Base-by-base conservation (phyloP, 2,113 vertebrate species). In the Bujurquina vittata region DNA sequence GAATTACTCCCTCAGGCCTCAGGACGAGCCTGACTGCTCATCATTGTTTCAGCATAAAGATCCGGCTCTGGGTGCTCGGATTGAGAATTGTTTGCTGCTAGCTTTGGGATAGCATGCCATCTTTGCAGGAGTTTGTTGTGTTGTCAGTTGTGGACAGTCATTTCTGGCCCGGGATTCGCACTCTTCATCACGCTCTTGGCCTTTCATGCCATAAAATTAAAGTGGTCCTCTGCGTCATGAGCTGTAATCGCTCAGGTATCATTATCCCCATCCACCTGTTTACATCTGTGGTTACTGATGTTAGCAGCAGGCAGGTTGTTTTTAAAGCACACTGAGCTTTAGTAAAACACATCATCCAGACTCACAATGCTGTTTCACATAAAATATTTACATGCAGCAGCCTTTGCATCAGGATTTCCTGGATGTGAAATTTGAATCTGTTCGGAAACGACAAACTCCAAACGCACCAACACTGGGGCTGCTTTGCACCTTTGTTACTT, bases 41-140 rank as follows among this genome's bases (percentile, higher is more conserved):
- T 49, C 46, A 5, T 4, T 15, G 62, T 23, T 65, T 43, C 37
- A 22, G 43, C 37, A 15, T 67, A 6, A 26, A 3, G 35, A 6
- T 46, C 37, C 17, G 49, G 62, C n/a, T 46, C 62, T 14, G 2
- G 62, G 22, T 26, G 62, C 37, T 46, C 46, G 22, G 22, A 12
- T 46, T 14, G 14, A 22, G 8, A 1, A 23, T 0, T 10, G 2
- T 22, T 40, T 40, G 35, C 61, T 63, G 35, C 35, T 65, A 65
- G 62, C 35, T 65, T 43, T 22, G 37, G 2, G n/a, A 23, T 5
- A 65, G 62, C 35, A 1, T 3, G 37, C 62, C 4, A 12, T 65
- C n/a, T 65, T 65, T n/a, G n/a, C 12, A 1, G 35, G 62, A 17
- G n/a, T 33, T 1, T 33, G 33, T 37, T 0, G 1, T 0, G 20